These are phyloP conservation scores for Euborellia annulipes DNA, from an alignment of 1,140 invertebrate species.

Conservation along the genomic window DNA sequence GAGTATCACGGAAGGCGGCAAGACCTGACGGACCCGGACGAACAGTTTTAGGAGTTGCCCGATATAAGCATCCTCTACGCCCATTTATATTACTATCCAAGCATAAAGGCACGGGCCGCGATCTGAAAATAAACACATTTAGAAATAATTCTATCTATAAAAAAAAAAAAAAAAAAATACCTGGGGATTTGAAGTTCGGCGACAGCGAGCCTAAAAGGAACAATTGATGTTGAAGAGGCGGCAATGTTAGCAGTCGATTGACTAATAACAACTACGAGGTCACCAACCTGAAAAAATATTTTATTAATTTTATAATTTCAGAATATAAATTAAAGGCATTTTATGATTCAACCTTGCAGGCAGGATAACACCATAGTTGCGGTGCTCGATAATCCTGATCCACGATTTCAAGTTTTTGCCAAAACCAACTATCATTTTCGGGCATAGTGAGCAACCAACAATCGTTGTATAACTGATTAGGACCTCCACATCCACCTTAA, in stretches of 20 bases:
- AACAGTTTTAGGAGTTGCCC: slow-evolving; percentile 6
- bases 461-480: slow-evolving; percentile 51
- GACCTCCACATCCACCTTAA: slow-evolving; percentile 48
- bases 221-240: not conserved
- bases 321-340: too few species aligned
- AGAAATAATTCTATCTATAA: too few species aligned
- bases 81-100: slow-evolving; percentile 58
- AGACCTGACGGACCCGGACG: slow-evolving; percentile 8
- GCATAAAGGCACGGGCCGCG: slow-evolving; percentile 27
- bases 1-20: slow-evolving; percentile 10
- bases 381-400: slow-evolving; percentile 62
- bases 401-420: slow-evolving; percentile 58
- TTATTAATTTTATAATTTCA: too few species aligned
- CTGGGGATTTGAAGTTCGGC: slow-evolving; percentile 2
- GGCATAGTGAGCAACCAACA: slow-evolving; percentile 48
- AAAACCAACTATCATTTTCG: slow-evolving; percentile 43
- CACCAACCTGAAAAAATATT: slow-evolving; percentile 31
- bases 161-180: slow-evolving; percentile 8
- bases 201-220: slow-evolving; percentile 2
- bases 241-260: slow-evolving; percentile 22
- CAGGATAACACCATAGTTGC: slow-evolving; percentile 85
- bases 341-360: slow-evolving; percentile 58
- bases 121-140: too few species aligned
- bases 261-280: slow-evolving; percentile 47
- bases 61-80: slow-evolving; percentile 37